Evolutionary conservation across 2,888 invertebrate genomes (phyloP), one percentile per base, ranked within the genome.

Genomic region (Monoplex corrugatus): DNA sequence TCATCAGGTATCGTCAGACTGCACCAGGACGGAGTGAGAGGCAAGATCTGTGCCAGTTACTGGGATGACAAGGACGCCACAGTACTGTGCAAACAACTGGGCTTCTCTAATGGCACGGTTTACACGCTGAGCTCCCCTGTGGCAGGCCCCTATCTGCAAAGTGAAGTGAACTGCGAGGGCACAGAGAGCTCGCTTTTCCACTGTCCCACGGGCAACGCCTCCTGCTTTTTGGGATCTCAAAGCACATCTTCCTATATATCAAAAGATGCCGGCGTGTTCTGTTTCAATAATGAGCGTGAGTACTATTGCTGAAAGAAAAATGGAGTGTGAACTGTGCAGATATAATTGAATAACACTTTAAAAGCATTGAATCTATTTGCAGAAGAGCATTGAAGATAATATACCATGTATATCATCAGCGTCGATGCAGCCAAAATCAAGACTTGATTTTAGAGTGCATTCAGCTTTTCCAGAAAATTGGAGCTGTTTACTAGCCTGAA

Each of bases 1-100:
- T 89, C 92, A 13, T 93, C 91, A 38, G 91, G 91, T 1, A 82
- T 89, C 32, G 89, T 91, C 43, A 88, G 89, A 57, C 50, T 91
- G 19, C 23, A 16, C 63, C n/a, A 78, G 45, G 45, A 82, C 35
- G 87, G 87, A 38, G 85, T 84, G 8, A 80, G 75, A 87, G 91
- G 91, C n/a, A 93, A 93, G 5, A 90, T 95, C 3, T 95, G 95
- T 89, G 98, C 98, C 94, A 97, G 97, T 92, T 97, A 97, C 92
- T 98, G 98, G 94, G 97, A 97, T 32, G 95, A 97, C 91, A 96
- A 96, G 38, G 97, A 97, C 92, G 94, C 94, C 38, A 82, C 91
- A 19, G 93, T 92, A 13, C 89, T 93, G 10, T 95, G 95, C 91
- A 90, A 91, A 13, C 93, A 95, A 92, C 50, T 90, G 68, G 90